These are phyloP conservation scores for Atta texana DNA, from an alignment of 1,140 invertebrate genomes.

Conservation along the genomic window DNA sequence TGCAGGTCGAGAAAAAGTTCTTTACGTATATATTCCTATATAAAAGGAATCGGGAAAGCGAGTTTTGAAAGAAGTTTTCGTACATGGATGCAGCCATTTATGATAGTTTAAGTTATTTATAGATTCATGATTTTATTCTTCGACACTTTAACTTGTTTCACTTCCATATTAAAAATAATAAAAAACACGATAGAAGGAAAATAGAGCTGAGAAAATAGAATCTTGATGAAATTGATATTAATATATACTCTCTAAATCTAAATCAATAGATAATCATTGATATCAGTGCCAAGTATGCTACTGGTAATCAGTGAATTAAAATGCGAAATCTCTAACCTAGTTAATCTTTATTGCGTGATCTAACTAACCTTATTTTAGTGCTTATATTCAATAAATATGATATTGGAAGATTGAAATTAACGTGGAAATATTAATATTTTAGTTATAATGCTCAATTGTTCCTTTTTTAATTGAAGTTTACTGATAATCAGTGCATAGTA, in stretches of 20 bases:
- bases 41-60: slow-evolving; percentile 41
- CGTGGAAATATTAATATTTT: too few relatives aligned
- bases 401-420: too few relatives aligned
- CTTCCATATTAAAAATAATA: neutral
- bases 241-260: neutral
- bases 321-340: too few relatives aligned
- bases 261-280: too few relatives aligned
- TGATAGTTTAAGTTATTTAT: slow-evolving; percentile 42
- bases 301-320: too few relatives aligned
- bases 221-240: neutral
- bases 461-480: too few relatives aligned
- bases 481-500: too few relatives aligned
- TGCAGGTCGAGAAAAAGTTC: slow-evolving; percentile 50
- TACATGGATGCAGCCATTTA: slow-evolving; percentile 25
- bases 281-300: too few relatives aligned
- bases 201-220: neutral
- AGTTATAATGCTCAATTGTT: too few relatives aligned
- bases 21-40: slow-evolving; percentile 28
- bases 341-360: too few relatives aligned
- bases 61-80: slow-evolving; percentile 10
- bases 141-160: neutral
- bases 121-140: slow-evolving; percentile 29
- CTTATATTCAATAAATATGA: too few relatives aligned
- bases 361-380: too few relatives aligned
- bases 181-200: neutral